Conservation (phyloP, 2,113 vertebrate genomes). For the Sinosuthora webbiana region DNA sequence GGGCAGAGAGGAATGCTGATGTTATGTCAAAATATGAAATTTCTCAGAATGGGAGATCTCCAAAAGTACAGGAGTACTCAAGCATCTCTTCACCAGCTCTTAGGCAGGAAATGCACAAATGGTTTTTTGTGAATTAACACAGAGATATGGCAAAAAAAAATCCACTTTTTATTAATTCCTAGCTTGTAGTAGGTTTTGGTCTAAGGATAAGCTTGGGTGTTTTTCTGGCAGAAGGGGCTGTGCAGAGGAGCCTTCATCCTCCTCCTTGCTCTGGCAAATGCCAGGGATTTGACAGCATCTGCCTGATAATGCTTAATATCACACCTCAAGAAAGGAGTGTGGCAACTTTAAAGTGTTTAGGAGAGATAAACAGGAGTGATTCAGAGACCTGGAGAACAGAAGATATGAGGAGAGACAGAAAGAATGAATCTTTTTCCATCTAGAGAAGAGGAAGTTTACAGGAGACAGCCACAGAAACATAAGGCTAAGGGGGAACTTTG, state of each 20-base stretch:
- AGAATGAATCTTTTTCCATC: not conserved
- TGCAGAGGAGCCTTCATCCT: not conserved
- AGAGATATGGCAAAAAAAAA: not conserved
- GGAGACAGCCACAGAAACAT: not conserved
- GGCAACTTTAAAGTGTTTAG: not conserved
- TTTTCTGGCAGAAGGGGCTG: not conserved
- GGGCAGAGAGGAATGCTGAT: not conserved
- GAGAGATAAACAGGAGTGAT: not conserved
- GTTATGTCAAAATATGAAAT: not conserved
- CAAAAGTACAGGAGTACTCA: not conserved
- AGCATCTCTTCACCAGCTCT: not conserved
- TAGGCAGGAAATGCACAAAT: not conserved
- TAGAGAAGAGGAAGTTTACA: not conserved
- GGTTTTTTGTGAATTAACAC: not conserved
- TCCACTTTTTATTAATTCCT: not conserved
- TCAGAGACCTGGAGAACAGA: not conserved
- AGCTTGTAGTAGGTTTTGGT: not conserved
- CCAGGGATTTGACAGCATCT: not conserved
- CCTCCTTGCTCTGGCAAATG: accelerated
- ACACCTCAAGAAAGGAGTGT: not conserved
- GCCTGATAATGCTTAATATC: not conserved
- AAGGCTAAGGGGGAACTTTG: not conserved
- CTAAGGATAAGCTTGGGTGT: not conserved
- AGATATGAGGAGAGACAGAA: not conserved
- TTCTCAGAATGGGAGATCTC: not conserved